Evolutionary conservation across 2,888 invertebrate species (phyloP).

Genomic region (Diarsia dahlii): DNA sequence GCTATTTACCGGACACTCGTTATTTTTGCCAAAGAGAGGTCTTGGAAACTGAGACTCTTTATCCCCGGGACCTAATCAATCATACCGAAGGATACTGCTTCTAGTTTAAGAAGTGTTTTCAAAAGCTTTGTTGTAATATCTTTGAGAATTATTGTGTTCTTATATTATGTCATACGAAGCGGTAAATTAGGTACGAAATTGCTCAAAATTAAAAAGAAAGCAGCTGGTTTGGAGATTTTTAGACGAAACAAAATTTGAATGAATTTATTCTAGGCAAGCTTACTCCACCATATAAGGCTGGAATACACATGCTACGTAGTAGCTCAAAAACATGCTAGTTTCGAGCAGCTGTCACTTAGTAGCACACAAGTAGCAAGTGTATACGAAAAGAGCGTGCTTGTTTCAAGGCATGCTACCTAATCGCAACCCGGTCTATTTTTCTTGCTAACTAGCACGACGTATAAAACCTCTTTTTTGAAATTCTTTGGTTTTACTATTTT

Average conservation of each 20-base stretch:
- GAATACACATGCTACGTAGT: no score
- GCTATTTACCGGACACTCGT: slow-evolving; percentile 65
- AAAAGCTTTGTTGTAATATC: slow-evolving; percentile 18
- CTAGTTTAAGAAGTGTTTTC: slow-evolving; percentile 12
- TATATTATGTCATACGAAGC: background rate
- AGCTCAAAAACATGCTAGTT: no score
- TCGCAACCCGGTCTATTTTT: no score
- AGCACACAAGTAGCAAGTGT: no score
- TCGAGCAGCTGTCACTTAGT: no score
- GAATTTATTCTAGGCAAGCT: background rate
- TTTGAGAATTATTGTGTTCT: slow-evolving; percentile 1
- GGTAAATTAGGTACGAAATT: background rate
- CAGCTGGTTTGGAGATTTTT: background rate
- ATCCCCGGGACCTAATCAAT: slow-evolving; percentile 59
- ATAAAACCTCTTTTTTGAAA: no score
- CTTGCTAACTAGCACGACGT: no score
- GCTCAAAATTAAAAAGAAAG: background rate
- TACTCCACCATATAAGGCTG: no score
- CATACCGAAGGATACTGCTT: slow-evolving; percentile 38
- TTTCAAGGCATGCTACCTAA: no score
- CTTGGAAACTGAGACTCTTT: slow-evolving; percentile 54
- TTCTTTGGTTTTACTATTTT: no score
- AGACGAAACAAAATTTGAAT: background rate
- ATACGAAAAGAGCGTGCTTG: no score
- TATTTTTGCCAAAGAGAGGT: slow-evolving; percentile 61